Conservation (phyloP, 2,797 vertebrate genomes). For the Malurus leucopterus region DNA sequence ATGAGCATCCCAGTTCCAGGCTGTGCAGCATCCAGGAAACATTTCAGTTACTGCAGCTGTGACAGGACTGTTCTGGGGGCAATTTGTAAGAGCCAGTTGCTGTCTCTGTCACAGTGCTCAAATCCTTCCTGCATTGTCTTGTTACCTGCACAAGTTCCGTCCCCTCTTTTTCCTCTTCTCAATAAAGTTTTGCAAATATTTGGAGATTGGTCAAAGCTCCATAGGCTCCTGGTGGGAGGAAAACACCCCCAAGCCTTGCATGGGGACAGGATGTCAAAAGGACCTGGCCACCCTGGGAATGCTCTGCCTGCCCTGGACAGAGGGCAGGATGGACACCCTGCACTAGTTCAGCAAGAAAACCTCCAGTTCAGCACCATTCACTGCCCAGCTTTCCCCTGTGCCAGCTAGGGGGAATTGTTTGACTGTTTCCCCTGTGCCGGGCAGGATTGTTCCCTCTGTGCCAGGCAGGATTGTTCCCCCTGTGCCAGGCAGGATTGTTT, state of each 20-base stretch:
- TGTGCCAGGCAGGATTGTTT: background rate
- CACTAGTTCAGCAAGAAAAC: background rate
- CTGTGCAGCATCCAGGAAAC: background rate
- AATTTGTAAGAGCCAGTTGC: background rate
- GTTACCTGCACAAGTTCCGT: background rate
- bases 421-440: too few species aligned
- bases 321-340: background rate
- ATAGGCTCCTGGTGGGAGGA: background rate
- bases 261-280: background rate
- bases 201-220: background rate
- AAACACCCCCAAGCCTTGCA: background rate
- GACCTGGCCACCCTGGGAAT: rapidly evolving
- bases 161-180: background rate
- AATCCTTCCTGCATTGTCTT: background rate
- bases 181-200: background rate
- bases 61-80: background rate
- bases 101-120: background rate
- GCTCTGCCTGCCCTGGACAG: background rate
- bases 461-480: background rate
- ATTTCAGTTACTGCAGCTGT: background rate
- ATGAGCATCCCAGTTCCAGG: background rate
- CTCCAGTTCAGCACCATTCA: background rate
- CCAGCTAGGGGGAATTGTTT: too few species aligned
- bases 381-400: background rate
- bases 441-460: background rate